Conservation (phyloP, 2,888 invertebrate species). For the Griposia aprilina region DNA sequence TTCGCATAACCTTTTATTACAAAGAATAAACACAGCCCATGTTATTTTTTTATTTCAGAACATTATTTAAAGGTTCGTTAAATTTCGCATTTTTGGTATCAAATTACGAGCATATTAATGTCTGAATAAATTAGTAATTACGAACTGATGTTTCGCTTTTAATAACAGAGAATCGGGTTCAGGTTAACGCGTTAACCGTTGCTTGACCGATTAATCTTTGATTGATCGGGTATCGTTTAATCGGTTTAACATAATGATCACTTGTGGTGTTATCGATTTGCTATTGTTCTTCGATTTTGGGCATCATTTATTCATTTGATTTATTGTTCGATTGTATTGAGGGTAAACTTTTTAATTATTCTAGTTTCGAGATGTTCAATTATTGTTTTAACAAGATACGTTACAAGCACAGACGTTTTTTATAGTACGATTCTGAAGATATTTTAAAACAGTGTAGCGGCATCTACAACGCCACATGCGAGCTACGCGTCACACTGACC, state of each 20-base stretch:
- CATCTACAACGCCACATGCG: too few species aligned
- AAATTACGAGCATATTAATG: constrained; percentile 41
- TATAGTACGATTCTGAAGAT: too few species aligned
- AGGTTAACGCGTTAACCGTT: constrained; percentile 71
- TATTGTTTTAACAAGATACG: neutral
- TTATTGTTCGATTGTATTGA: constrained; percentile 42
- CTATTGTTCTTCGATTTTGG: constrained; percentile 59
- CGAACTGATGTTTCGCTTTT: constrained; percentile 35
- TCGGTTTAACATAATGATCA: constrained; percentile 59
- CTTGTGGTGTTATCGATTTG: constrained; percentile 45
- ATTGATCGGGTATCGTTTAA: constrained; percentile 67
- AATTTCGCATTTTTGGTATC: constrained; percentile 38
- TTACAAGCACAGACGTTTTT: neutral
- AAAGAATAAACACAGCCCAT: constrained; percentile 23
- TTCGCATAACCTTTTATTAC: constrained; percentile 51
- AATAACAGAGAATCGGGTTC: constrained; percentile 58
- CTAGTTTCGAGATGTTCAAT: constrained; percentile 19
- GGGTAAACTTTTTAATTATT: constrained; percentile 19
- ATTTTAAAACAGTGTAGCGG: too few species aligned
- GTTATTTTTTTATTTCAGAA: constrained; percentile 33
- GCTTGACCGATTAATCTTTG: constrained; percentile 66
- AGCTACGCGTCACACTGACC: too few species aligned
- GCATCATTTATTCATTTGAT: constrained; percentile 47
- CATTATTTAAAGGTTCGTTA: constrained; percentile 33
- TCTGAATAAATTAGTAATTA: constrained; percentile 54